A percentile compares a stretch with the other conserved stretches of the same genome.
phyloP scores from a whole-genome alignment of 2,888 invertebrate species.

The Mongoloraphidia duomilia region DNA sequence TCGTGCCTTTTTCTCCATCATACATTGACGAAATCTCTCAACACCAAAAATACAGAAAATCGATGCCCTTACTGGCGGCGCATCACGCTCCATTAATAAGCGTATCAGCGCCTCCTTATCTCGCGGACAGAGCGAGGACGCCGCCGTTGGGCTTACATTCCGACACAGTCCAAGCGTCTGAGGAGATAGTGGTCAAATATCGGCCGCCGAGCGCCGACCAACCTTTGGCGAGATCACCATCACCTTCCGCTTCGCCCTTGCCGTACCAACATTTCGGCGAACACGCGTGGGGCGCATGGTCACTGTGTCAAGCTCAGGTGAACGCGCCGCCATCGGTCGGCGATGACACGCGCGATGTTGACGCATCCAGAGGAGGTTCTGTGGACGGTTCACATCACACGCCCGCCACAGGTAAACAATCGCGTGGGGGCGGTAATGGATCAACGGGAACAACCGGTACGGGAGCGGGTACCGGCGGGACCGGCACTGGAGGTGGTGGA shows the following conservation, averaged over 20 bases:
- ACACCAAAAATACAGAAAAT: constrained; percentile 43
- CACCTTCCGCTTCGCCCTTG: constrained; percentile 18
- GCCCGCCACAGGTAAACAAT: background rate
- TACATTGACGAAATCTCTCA: constrained; percentile 56
- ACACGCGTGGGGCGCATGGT: constrained; percentile 50
- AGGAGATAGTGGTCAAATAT: constrained; percentile 43
- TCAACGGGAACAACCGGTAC: background rate
- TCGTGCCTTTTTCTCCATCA: constrained; percentile 67
- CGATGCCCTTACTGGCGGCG: constrained; percentile 38
- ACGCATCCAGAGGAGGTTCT: constrained; percentile 12
- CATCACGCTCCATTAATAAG: constrained; percentile 45
- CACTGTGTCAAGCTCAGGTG: constrained; percentile 47
- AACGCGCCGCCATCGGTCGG: constrained; percentile 25
- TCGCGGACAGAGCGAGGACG: constrained; percentile 45
- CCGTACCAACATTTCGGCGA: constrained; percentile 26
- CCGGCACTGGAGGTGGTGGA: constrained; percentile 28
- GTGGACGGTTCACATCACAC: constrained; percentile 9
- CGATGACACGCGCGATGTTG: constrained; percentile 23
- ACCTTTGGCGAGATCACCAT: constrained; percentile 33
- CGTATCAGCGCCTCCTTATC: constrained; percentile 58
- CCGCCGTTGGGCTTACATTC: constrained; percentile 35
- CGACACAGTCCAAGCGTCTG: constrained; percentile 27
- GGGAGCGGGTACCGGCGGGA: constrained; percentile 16
- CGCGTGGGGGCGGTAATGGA: background rate
- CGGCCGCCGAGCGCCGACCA: constrained; percentile 57